phyloP scores from a whole-genome alignment of 2,888 invertebrate genomes.

The Cremastobaeus sp. region DNA sequence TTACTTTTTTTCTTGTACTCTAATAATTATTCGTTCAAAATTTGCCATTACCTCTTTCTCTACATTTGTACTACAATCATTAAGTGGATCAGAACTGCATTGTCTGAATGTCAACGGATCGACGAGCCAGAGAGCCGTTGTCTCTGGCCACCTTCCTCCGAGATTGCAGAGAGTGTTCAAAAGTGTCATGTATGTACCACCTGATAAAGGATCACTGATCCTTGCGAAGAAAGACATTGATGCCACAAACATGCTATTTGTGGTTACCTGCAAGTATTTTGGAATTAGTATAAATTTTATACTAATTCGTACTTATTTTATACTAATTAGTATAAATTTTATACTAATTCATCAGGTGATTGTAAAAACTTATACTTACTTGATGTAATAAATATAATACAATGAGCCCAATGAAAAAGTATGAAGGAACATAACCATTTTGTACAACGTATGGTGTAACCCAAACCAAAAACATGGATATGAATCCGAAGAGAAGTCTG shows the following conservation, averaged over 20 bases:
- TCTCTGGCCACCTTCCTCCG: conserved; percentile 98
- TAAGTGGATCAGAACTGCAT: conserved; percentile 81
- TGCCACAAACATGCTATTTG: conserved; percentile 98
- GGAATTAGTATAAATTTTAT: not conserved
- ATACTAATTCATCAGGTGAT: not conserved
- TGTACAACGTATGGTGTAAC: conserved; percentile 87
- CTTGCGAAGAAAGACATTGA: conserved; percentile 99
- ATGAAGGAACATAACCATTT: conserved; percentile 83
- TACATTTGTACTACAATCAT: conserved; percentile 82
- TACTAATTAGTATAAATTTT: not conserved
- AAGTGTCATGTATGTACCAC: conserved; percentile 99
- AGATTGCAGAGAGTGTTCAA: conserved; percentile 97
- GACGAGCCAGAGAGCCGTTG: conserved; percentile 93
- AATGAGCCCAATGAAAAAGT: conserved; percentile 88
- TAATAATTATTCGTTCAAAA: no score
- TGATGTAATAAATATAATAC: conserved; percentile 93
- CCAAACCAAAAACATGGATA: conserved; percentile 91
- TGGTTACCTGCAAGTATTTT: conserved; percentile 85
- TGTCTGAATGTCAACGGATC: conserved; percentile 90
- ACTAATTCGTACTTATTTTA: not conserved
- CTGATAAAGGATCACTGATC: conserved; percentile 96
- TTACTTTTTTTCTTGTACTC: no score
- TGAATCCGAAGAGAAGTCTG: conserved; percentile 90
- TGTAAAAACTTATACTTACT: conserved; percentile 78
- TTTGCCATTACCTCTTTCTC: conserved; percentile 87